Percentiles rank a stretch among this genome's conserved stretches.
Evolutionary conservation across 2,888 invertebrate species (phyloP).

Genomic region (Asteroscopus sphinx): DNA sequence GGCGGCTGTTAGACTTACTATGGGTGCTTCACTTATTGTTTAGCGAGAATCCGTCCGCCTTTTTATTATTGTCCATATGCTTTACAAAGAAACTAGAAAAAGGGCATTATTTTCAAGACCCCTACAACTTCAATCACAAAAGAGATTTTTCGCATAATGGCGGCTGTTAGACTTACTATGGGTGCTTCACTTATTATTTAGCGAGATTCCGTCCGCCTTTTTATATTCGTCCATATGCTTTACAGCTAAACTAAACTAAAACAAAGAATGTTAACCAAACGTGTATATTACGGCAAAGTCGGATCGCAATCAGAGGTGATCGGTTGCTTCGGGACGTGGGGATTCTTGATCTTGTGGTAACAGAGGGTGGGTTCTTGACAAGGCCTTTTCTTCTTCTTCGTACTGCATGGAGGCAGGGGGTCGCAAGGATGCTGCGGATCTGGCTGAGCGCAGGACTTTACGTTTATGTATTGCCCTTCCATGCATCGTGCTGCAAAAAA

Average conservation of each 20-base stretch:
- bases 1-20: too few species aligned
- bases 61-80: too few species aligned
- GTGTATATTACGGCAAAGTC: background rate
- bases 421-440: constrained; percentile 58
- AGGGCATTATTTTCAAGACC: too few species aligned
- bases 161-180: too few species aligned
- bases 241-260: background rate
- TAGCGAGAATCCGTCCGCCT: too few species aligned
- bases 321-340: constrained; percentile 29
- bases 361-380: constrained; percentile 52
- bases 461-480: constrained; percentile 48
- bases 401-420: constrained; percentile 45
- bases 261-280: background rate
- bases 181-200: too few species aligned
- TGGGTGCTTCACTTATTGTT: too few species aligned
- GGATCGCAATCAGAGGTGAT: constrained; percentile 42
- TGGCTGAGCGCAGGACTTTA: constrained; percentile 37
- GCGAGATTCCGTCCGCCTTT: too few species aligned
- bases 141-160: too few species aligned
- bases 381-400: constrained; percentile 28
- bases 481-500: constrained; percentile 59
- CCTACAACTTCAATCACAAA: too few species aligned
- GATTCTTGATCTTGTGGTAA: constrained; percentile 59
- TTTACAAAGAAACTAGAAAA: too few species aligned
- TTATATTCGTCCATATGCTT: too few species aligned